Percentiles rank a stretch among this genome's conserved stretches.
Conservation (phyloP, 53 echinoderm and acorn worm species). For the Paracentrotus lividus region DNA sequence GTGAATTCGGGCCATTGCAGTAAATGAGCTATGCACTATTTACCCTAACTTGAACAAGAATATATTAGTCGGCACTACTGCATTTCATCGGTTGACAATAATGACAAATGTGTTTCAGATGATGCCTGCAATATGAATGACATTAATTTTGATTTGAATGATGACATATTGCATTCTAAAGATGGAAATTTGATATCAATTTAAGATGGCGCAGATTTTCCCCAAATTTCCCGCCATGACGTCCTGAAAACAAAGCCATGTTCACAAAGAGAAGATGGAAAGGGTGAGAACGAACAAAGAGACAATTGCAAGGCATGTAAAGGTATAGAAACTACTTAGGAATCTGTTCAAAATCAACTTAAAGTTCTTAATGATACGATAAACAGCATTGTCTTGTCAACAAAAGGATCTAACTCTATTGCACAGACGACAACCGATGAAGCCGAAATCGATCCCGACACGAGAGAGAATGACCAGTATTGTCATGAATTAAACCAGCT, state of each 20-base stretch:
- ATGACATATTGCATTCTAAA: background rate
- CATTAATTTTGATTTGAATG: too few relatives aligned
- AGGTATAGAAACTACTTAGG: background rate
- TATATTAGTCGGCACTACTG: background rate
- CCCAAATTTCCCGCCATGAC: background rate
- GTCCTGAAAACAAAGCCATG: background rate
- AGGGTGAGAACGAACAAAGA: background rate
- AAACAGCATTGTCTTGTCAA: background rate
- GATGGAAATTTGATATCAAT: background rate
- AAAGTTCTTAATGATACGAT: background rate
- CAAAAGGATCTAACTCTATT: background rate
- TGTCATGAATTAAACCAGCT: background rate
- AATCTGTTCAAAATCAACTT: background rate
- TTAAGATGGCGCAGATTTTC: background rate
- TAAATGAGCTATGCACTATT: background rate
- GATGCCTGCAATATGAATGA: too few relatives aligned
- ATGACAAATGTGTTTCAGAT: too few relatives aligned
- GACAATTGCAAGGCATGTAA: background rate
- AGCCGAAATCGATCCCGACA: background rate
- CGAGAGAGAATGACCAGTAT: background rate
- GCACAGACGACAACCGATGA: background rate
- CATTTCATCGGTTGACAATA: background rate
- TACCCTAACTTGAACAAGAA: background rate
- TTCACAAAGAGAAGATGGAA: background rate
- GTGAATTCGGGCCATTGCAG: too few relatives aligned